phyloP scores from a whole-genome alignment of 2,113 vertebrate species.

The Marcusenius ussheri region DNA sequence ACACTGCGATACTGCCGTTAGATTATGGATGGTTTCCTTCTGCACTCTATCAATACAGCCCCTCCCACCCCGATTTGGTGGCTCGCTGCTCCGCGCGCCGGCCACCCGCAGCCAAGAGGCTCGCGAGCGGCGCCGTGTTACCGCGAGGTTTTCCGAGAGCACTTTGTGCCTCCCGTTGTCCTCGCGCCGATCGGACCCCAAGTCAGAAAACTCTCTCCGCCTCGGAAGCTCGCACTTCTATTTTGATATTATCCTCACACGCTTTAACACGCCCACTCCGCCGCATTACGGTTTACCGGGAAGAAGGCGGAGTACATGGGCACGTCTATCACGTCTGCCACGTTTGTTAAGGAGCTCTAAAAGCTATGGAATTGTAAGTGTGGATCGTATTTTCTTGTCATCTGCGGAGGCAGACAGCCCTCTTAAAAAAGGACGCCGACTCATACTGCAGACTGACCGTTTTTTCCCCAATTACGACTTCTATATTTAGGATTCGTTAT shows the following conservation, averaged over 20 bases:
- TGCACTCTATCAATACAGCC: neutral
- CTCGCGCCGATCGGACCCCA: neutral
- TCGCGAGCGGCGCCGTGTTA: neutral
- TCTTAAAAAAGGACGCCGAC: neutral
- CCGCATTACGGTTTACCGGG: neutral
- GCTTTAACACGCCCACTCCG: neutral
- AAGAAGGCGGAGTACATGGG: neutral
- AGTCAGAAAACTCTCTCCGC: neutral
- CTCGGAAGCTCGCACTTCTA: neutral
- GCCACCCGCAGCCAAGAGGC: neutral
- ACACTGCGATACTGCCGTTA: no score
- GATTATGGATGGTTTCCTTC: no score
- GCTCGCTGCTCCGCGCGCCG: neutral
- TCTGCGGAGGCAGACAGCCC: neutral
- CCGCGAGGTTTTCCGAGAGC: neutral
- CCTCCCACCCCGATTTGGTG: neutral
- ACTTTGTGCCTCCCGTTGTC: neutral
- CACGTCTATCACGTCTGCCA: neutral
- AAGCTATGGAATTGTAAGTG: neutral
- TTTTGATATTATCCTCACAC: neutral
- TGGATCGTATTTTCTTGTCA: neutral
- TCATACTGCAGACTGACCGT: neutral
- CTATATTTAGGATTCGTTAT: constrained; percentile 29
- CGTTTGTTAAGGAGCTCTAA: neutral
- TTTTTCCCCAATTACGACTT: neutral